Evolutionary conservation across 2,888 invertebrate species (phyloP).

Genomic region (Automeris io): DNA sequence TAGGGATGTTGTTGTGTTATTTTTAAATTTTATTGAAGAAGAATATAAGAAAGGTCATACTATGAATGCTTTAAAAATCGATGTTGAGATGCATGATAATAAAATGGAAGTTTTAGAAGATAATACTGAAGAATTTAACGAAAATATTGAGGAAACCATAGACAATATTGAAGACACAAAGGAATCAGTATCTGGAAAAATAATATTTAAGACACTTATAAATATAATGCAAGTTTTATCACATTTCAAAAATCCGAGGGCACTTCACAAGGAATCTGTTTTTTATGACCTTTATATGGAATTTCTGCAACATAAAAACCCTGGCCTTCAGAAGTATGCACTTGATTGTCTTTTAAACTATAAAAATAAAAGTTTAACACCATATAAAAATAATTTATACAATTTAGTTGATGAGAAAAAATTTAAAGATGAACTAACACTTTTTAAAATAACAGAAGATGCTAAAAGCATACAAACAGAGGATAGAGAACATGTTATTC

Average conservation of each 20-base stretch:
- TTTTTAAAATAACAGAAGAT: slow-evolving; percentile 87
- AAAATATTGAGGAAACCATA: slow-evolving; percentile 49
- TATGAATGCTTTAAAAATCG: slow-evolving; percentile 65
- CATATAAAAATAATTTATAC: slow-evolving; percentile 88
- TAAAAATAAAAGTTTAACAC: slow-evolving; percentile 84
- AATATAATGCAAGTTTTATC: slow-evolving; percentile 86
- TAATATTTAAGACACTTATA: slow-evolving; percentile 74
- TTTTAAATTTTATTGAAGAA: slow-evolving; percentile 87
- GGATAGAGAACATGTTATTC: slow-evolving; percentile 86
- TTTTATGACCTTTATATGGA: slow-evolving; percentile 87
- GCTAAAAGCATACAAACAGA: slow-evolving; percentile 81
- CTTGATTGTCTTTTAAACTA: slow-evolving; percentile 92
- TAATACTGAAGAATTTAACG: slow-evolving; percentile 32
- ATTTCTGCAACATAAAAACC: slow-evolving; percentile 86
- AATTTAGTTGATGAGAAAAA: slow-evolving; percentile 91
- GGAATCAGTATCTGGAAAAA: slow-evolving; percentile 56
- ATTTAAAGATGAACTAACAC: slow-evolving; percentile 89
- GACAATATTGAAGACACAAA: slow-evolving; percentile 44
- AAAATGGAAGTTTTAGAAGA: slow-evolving; percentile 48
- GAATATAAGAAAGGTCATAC: slow-evolving; percentile 61
- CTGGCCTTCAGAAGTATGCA: slow-evolving; percentile 88
- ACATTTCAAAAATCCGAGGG: slow-evolving; percentile 87
- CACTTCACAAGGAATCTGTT: slow-evolving; percentile 85
- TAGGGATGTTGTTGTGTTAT: slow-evolving; percentile 85
- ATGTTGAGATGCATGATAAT: slow-evolving; percentile 77